Evolutionary conservation across 2,113 vertebrate species (phyloP).

Genomic region (Silurus glanis): DNA sequence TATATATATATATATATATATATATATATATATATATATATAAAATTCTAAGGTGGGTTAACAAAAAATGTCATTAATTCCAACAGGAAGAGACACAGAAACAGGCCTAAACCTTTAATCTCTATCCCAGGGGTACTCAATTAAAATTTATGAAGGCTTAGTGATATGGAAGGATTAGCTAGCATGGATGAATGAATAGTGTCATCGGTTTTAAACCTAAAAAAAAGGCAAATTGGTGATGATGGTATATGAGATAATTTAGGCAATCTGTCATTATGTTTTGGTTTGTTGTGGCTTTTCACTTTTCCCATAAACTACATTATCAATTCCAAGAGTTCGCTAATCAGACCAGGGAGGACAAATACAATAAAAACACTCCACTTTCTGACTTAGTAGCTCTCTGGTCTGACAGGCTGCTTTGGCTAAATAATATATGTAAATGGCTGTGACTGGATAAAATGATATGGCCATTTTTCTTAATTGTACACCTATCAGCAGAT

Average conservation of each 20-base stretch:
- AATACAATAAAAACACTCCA: background rate
- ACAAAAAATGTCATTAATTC: background rate
- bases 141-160: too few relatives aligned
- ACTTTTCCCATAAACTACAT: too few relatives aligned
- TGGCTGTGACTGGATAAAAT: background rate
- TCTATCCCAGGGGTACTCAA: background rate
- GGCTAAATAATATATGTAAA: background rate
- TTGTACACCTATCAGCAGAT: background rate
- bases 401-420: background rate
- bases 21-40: too few relatives aligned
- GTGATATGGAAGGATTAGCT: background rate
- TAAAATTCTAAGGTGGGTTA: background rate
- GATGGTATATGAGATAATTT: too few relatives aligned
- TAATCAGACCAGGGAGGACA: too few relatives aligned
- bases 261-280: too few relatives aligned
- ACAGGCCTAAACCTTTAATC: background rate
- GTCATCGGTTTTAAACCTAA: background rate
- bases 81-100: background rate
- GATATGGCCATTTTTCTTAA: background rate
- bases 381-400: background rate
- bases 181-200: background rate
- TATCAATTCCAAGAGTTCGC: too few relatives aligned
- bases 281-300: too few relatives aligned
- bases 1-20: too few relatives aligned
- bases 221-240: background rate